phyloP scores from a whole-genome alignment of 2,797 vertebrate species.

The Fringilla coelebs region DNA sequence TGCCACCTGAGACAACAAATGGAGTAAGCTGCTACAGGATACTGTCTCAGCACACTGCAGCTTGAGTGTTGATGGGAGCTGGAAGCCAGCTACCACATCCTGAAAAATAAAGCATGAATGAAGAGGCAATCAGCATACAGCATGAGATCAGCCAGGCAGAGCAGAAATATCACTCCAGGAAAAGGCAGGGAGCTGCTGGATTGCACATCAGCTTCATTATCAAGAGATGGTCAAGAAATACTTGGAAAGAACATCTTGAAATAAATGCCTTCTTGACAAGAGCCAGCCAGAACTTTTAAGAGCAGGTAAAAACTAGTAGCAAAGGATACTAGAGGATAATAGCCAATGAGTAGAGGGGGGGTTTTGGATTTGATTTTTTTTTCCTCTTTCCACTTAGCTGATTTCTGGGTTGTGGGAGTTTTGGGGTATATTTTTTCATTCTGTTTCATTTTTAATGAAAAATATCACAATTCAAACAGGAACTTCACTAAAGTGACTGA shows the following conservation, averaged over 20 bases:
- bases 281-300: background rate
- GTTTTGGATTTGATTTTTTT: background rate
- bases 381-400: background rate
- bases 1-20: conserved; percentile 28
- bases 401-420: background rate
- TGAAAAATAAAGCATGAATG: conserved; percentile 5
- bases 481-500: background rate
- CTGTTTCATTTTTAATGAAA: background rate
- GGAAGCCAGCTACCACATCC: conserved; percentile 37
- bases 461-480: background rate
- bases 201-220: background rate
- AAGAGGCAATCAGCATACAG: background rate
- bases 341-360: background rate
- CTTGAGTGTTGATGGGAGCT: background rate
- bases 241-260: background rate
- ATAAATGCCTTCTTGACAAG: background rate
- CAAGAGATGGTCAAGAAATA: background rate
- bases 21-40: background rate
- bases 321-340: background rate
- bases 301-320: background rate
- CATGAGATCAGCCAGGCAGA: background rate
- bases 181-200: background rate
- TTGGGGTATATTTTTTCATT: background rate
- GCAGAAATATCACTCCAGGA: background rate
- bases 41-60: background rate